These are phyloP conservation scores for Pycnonotus jocosus DNA, from an alignment of 2,113 vertebrate genomes.

Conservation along the genomic window DNA sequence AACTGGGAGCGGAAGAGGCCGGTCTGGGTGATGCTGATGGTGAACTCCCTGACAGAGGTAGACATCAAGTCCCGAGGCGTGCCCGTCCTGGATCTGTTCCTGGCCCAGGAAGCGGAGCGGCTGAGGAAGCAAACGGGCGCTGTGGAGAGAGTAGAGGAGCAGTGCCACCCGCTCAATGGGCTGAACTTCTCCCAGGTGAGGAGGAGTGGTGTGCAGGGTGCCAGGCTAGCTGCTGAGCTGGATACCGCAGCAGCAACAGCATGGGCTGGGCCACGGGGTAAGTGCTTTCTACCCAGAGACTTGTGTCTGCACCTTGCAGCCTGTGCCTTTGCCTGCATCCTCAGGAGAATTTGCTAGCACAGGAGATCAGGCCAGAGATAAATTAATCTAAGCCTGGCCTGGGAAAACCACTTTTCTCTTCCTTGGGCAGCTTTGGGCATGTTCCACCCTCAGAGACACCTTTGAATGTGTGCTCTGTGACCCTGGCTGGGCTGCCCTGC, in stretches of 20 bases:
- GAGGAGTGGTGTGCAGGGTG: neutral
- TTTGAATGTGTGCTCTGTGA: neutral
- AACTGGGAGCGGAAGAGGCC: conserved; percentile 89
- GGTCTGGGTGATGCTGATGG: conserved; percentile 90
- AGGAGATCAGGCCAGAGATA: neutral
- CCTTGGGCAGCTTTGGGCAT: neutral
- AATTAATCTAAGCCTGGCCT: neutral
- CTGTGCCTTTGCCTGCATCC: neutral
- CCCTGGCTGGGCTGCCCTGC: neutral
- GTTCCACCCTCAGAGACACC: neutral
- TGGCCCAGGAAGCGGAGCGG: conserved; percentile 87
- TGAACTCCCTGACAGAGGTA: conserved; percentile 85
- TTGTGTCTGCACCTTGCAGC: accelerated
- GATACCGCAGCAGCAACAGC: neutral
- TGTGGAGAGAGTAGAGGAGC: conserved; percentile 90
- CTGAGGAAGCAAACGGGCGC: conserved; percentile 84
- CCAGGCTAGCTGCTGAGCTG: neutral
- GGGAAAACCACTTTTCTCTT: neutral
- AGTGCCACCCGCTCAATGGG: conserved; percentile 87
- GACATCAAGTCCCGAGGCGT: conserved; percentile 83
- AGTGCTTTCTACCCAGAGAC: neutral
- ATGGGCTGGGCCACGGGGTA: accelerated
- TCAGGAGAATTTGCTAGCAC: neutral
- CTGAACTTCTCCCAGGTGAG: conserved; percentile 91
- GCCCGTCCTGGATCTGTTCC: conserved; percentile 84